Conservation (phyloP, 2,113 vertebrate species). For the Zapornia atra region DNA sequence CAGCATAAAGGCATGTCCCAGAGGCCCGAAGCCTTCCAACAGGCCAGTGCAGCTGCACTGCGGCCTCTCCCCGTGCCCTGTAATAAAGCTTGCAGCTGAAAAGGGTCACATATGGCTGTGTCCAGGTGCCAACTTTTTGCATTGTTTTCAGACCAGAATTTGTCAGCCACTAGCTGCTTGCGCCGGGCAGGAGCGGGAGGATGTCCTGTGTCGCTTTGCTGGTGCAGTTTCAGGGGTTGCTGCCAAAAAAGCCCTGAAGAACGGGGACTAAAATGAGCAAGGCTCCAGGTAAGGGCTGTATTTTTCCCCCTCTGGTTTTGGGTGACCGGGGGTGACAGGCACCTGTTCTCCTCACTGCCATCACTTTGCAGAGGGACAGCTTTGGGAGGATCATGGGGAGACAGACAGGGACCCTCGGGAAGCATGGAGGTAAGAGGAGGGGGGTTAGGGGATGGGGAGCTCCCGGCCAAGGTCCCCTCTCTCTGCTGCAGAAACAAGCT, state of each 20-base stretch:
- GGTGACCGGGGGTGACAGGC: neutral
- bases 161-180: neutral
- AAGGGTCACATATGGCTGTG: neutral
- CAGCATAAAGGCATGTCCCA: neutral
- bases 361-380: neutral
- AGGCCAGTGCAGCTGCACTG: neutral
- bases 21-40: neutral
- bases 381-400: rapidly evolving
- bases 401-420: neutral
- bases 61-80: rapidly evolving
- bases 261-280: neutral
- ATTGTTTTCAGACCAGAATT: neutral
- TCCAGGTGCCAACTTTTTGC: neutral
- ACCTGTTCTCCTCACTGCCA: neutral
- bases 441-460: too few relatives aligned
- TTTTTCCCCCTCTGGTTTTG: rapidly evolving
- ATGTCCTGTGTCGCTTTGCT: constrained; percentile 25
- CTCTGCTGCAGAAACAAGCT: neutral
- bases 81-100: neutral
- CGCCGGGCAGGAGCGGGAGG: neutral
- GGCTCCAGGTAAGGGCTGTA: neutral
- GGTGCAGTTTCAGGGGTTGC: neutral
- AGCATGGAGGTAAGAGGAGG: neutral
- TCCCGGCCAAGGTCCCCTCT: neutral
- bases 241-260: neutral